Evolutionary conservation across 2,888 invertebrate species (phyloP).

Genomic region (Melanophora roralis): DNA sequence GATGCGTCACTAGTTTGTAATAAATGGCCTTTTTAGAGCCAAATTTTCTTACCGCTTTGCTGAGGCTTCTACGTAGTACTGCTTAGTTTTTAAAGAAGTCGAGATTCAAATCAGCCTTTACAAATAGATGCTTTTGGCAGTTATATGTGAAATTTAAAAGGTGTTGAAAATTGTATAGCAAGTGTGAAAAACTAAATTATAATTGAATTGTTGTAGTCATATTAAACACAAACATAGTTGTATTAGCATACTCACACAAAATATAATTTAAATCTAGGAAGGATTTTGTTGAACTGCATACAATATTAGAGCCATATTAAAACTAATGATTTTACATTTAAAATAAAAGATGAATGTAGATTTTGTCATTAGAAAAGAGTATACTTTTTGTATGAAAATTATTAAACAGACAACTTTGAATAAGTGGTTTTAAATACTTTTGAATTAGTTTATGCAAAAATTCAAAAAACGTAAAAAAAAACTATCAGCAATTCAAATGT

Average conservation of each 20-base stretch:
- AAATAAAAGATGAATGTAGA: constrained; percentile 39
- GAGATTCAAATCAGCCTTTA: constrained; percentile 59
- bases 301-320: constrained; percentile 25
- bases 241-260: too few relatives aligned
- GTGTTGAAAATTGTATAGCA: constrained; percentile 70
- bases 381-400: background rate
- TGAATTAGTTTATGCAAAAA: background rate
- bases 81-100: background rate
- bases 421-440: background rate
- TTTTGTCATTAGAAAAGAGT: constrained; percentile 32
- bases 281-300: background rate
- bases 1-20: constrained; percentile 56
- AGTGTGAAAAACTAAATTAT: constrained; percentile 60
- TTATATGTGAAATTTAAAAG: constrained; percentile 74
- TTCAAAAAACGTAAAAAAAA: background rate
- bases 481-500: background rate
- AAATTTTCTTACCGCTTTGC: constrained; percentile 65
- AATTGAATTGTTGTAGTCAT: constrained; percentile 57
- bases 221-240: background rate
- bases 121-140: constrained; percentile 74
- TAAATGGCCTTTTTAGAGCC: constrained; percentile 54
- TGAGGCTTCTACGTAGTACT: constrained; percentile 58
- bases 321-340: constrained; percentile 55
- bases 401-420: background rate
- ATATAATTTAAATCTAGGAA: background rate